Evolutionary conservation across 2,888 invertebrate genomes (phyloP).

Genomic region (Apamea crenata): DNA sequence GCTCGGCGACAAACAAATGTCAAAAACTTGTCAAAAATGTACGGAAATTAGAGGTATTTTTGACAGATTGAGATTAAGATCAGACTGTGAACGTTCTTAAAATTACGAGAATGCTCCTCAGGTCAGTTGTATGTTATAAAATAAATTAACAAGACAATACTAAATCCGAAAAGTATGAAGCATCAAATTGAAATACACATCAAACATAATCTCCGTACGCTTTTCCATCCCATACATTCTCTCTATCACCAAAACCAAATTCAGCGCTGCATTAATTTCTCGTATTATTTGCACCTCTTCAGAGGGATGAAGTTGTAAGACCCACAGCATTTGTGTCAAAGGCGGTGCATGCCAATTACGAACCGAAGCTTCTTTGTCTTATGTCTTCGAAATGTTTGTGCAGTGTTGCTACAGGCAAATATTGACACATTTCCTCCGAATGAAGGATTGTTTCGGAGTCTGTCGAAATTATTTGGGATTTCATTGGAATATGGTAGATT

Average conservation of each 20-base stretch:
- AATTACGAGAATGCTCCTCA: too few species aligned
- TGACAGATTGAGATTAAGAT: too few species aligned
- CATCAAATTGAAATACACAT: neutral
- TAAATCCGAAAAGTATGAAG: neutral
- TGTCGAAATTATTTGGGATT: constrained; percentile 40
- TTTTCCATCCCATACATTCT: neutral
- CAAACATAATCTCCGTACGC: neutral
- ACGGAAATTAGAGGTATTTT: too few species aligned
- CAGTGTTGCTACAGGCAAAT: constrained; percentile 71
- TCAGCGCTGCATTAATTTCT: constrained; percentile 40
- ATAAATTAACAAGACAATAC: too few species aligned
- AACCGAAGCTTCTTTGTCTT: constrained; percentile 74
- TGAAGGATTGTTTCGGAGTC: constrained; percentile 47
- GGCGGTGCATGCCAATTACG: constrained; percentile 77
- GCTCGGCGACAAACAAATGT: too few species aligned
- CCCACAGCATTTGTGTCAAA: constrained; percentile 58
- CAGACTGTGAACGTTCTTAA: too few species aligned
- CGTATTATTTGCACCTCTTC: constrained; percentile 42
- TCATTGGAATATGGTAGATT: constrained; percentile 25
- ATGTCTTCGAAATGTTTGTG: constrained; percentile 67
- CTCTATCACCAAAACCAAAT: constrained; percentile 1
- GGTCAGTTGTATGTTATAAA: too few species aligned
- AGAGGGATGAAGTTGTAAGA: constrained; percentile 44
- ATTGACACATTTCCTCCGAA: constrained; percentile 76
- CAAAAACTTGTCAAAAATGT: too few species aligned